phyloP scores from a whole-genome alignment of 2,888 invertebrate genomes.

The Cerastis leucographa region DNA sequence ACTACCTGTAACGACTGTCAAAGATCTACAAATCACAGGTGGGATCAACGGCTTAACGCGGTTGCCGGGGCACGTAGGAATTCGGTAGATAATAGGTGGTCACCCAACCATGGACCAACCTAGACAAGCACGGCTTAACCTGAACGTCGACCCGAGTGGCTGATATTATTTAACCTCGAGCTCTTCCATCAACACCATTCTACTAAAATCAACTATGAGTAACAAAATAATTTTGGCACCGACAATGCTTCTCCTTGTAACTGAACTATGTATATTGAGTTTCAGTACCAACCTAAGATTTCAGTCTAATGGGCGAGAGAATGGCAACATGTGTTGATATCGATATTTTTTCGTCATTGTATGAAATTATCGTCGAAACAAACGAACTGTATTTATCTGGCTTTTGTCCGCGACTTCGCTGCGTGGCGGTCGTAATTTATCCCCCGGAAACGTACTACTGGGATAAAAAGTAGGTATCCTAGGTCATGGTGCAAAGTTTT shows the following conservation, averaged over 20 bases:
- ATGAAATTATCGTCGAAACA: constrained; percentile 1
- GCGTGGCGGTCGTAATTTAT: not conserved
- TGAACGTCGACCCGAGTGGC: too few species aligned
- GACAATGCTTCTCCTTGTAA: constrained; percentile 5
- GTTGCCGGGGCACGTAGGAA: too few species aligned
- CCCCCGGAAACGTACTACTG: not conserved
- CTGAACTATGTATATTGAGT: constrained; percentile 26
- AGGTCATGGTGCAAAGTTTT: too few species aligned
- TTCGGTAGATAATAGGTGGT: too few species aligned
- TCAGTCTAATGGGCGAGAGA: constrained; percentile 62
- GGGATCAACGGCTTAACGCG: too few species aligned
- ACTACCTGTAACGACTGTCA: too few species aligned
- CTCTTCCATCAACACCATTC: not conserved
- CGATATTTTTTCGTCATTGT: constrained; percentile 41
- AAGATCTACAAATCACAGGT: too few species aligned
- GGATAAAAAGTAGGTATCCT: too few species aligned
- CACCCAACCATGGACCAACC: too few species aligned
- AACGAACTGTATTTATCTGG: not conserved
- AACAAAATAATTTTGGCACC: not conserved
- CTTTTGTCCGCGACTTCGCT: too few species aligned
- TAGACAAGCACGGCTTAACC: too few species aligned
- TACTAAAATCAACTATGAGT: not conserved
- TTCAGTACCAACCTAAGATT: constrained; percentile 9
- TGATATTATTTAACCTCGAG: too few species aligned
- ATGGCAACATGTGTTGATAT: constrained; percentile 46